Percentiles rank a stretch among this genome's conserved stretches.
Evolutionary conservation across 1,140 invertebrate species (phyloP).

Genomic region (Drosophila oshimai): DNA sequence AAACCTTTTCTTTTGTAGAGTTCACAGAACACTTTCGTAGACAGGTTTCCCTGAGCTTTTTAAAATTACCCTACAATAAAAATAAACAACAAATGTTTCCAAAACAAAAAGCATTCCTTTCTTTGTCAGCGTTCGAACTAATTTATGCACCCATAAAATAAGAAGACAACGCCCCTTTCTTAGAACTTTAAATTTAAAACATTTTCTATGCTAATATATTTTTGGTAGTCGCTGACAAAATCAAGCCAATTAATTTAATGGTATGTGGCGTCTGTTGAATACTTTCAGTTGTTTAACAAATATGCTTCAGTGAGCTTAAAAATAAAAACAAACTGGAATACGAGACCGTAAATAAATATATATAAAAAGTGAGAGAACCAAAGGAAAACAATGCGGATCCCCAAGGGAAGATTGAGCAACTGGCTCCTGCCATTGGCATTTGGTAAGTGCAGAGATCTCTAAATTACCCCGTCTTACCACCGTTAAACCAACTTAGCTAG

Average conservation of each 20-base stretch:
- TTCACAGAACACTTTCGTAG: slow-evolving; percentile 6
- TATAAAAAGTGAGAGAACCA: background rate
- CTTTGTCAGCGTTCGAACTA: slow-evolving; percentile 13
- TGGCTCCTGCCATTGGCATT: slow-evolving; percentile 72
- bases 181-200: slow-evolving; percentile 1
- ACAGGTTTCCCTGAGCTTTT: slow-evolving; percentile 7
- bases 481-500: slow-evolving; percentile 27
- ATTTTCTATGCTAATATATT: slow-evolving; percentile 1
- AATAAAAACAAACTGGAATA: slow-evolving; percentile 27
- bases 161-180: slow-evolving; percentile 4
- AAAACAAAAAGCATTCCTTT: slow-evolving; percentile 33
- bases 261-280: slow-evolving; percentile 10
- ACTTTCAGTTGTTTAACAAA: slow-evolving; percentile 33
- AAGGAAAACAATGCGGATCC: slow-evolving; percentile 24
- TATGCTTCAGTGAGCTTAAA: slow-evolving; percentile 37
- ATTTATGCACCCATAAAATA: slow-evolving; percentile 20
- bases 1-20: slow-evolving; percentile 17
- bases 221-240: slow-evolving; percentile 15
- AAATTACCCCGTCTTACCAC: slow-evolving; percentile 49
- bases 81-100: slow-evolving; percentile 7
- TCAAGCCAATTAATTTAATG: slow-evolving; percentile 9
- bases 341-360: slow-evolving; percentile 4
- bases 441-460: slow-evolving; percentile 67
- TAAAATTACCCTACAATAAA: background rate
- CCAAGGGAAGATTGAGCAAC: slow-evolving; percentile 16